Percentiles rank a stretch among this genome's conserved stretches.
Conservation (phyloP, 2,888 invertebrate genomes). For the Metallyticus violacea region DNA sequence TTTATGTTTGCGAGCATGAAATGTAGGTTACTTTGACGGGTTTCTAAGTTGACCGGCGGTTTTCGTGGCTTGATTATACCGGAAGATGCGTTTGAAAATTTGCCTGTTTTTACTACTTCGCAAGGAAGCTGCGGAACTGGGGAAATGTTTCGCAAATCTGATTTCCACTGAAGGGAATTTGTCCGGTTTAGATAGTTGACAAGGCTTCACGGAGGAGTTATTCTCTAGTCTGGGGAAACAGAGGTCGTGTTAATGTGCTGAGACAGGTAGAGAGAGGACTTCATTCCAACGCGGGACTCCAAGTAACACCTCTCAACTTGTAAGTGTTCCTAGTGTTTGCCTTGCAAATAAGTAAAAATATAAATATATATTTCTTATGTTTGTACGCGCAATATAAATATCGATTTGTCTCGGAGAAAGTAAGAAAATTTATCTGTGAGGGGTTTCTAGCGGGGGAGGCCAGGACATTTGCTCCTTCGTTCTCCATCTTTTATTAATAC, state of each 20-base stretch:
- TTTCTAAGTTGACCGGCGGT: background rate
- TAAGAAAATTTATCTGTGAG: too few relatives aligned
- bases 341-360: too few relatives aligned
- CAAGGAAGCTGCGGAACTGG: background rate
- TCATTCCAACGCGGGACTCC: background rate
- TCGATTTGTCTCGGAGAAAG: too few relatives aligned
- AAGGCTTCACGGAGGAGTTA: too few relatives aligned
- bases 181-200: background rate
- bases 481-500: too few relatives aligned
- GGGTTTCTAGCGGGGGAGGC: too few relatives aligned
- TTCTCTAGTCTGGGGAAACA: background rate
- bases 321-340: too few relatives aligned
- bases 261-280: background rate
- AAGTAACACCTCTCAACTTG: background rate
- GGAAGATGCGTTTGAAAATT: background rate
- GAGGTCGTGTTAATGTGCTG: background rate
- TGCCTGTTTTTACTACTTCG: background rate
- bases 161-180: background rate
- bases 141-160: background rate
- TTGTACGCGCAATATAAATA: too few relatives aligned
- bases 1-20: constrained; percentile 2
- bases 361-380: too few relatives aligned
- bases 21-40: constrained; percentile 11
- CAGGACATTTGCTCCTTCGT: too few relatives aligned
- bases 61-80: background rate